A percentile compares a stretch with the other conserved stretches of the same genome.
Conservation (phyloP, 2,797 vertebrate species). For the Balearica regulorum region DNA sequence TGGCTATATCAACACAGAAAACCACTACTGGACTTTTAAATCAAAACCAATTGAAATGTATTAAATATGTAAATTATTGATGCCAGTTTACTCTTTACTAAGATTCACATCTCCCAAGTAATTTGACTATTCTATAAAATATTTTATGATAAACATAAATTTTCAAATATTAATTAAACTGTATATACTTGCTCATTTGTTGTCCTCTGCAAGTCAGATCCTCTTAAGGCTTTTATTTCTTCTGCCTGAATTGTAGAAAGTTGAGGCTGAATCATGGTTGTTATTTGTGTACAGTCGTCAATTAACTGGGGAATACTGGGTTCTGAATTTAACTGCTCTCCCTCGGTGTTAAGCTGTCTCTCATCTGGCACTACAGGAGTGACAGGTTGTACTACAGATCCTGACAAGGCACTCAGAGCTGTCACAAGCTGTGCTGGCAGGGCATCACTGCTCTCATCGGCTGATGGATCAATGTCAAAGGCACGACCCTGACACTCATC, state of each 20-base stretch:
- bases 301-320: neutral
- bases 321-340: neutral
- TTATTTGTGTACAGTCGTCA: slow-evolving; percentile 51
- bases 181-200: slow-evolving; percentile 38
- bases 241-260: neutral
- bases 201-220: neutral
- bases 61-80: neutral
- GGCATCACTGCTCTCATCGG: neutral
- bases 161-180: neutral
- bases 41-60: neutral
- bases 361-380: neutral
- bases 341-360: neutral
- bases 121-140: neutral
- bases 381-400: neutral
- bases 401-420: slow-evolving; percentile 41
- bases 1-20: neutral
- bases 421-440: slow-evolving; percentile 34
- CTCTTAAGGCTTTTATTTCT: neutral
- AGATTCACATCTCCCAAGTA: neutral
- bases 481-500: neutral
- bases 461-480: neutral
- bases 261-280: neutral
- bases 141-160: neutral
- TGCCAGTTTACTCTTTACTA: neutral
- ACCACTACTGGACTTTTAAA: neutral